Evolutionary conservation across 2,113 vertebrate species (phyloP).

Genomic region (Elgaria multicarinata): DNA sequence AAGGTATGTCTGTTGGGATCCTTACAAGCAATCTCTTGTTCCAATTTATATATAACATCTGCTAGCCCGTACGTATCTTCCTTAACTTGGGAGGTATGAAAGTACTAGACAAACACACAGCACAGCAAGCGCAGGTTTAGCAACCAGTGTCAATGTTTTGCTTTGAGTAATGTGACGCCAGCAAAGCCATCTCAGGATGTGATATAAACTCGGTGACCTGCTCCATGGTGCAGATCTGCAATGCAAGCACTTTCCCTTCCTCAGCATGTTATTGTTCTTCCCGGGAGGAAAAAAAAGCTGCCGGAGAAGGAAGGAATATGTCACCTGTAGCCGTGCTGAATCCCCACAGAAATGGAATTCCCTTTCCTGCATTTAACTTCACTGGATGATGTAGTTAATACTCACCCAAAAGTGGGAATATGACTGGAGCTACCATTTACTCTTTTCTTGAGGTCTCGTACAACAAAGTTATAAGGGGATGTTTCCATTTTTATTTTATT

Average conservation of each 20-base stretch:
- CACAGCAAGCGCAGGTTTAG: background rate
- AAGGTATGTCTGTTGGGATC: background rate
- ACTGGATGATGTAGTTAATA: background rate
- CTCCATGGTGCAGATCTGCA: constrained; percentile 32
- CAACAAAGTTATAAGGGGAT: background rate
- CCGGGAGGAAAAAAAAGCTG: constrained; percentile 17
- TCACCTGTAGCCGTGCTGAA: accelerated
- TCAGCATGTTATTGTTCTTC: background rate
- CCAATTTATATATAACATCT: constrained; percentile 28
- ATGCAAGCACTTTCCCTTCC: constrained; percentile 32
- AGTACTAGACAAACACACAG: constrained; percentile 33
- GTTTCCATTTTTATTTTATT: background rate
- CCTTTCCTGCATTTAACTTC: background rate
- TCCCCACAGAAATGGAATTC: background rate
- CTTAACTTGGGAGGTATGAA: constrained; percentile 24
- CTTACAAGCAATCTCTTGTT: background rate
- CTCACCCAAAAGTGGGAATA: accelerated
- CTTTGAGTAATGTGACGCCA: constrained; percentile 35
- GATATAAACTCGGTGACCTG: constrained; percentile 19
- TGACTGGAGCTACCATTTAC: accelerated
- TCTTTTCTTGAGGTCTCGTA: background rate
- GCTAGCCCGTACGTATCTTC: background rate
- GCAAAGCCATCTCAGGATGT: constrained; percentile 41
- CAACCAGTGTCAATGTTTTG: constrained; percentile 28
- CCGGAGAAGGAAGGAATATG: background rate